Percentiles rank a stretch among this genome's conserved stretches.
Conservation (phyloP, 35 echinoderm and acorn worm species). For the Stichopus chloronotus region DNA sequence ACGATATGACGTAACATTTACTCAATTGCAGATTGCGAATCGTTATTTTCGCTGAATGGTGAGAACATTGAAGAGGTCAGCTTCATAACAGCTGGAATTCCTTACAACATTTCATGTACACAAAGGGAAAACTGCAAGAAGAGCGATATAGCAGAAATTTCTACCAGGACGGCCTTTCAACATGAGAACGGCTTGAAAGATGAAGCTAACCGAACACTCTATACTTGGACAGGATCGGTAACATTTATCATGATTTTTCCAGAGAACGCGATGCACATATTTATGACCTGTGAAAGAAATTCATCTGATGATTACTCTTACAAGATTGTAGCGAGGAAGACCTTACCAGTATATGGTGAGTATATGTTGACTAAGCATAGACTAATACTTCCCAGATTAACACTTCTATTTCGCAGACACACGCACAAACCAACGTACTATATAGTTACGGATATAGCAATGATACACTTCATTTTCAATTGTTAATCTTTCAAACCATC, state of each 20-base stretch:
- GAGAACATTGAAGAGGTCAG: not conserved
- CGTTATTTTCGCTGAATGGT: not conserved
- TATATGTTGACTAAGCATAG: too few species aligned
- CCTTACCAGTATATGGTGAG: not conserved
- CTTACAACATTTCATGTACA: not conserved
- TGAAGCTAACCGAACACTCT: not conserved
- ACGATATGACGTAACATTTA: not conserved
- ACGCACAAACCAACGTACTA: too few species aligned
- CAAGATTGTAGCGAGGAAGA: not conserved
- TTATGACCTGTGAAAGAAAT: not conserved
- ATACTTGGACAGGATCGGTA: not conserved
- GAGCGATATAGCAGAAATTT: not conserved
- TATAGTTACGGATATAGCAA: too few species aligned
- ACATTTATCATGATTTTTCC: not conserved
- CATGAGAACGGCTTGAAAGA: not conserved
- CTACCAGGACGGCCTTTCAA: not conserved
- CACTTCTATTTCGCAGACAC: too few species aligned
- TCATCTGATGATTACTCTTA: not conserved
- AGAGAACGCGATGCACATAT: not conserved
- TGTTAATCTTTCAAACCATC: too few species aligned
- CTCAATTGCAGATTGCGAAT: not conserved
- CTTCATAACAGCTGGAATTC: not conserved
- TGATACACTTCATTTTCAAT: too few species aligned
- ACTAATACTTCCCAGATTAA: too few species aligned
- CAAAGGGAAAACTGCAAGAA: conserved; percentile 2